Base-by-base conservation (phyloP, 2,113 vertebrate species). In the Anoura caudifer region DNA sequence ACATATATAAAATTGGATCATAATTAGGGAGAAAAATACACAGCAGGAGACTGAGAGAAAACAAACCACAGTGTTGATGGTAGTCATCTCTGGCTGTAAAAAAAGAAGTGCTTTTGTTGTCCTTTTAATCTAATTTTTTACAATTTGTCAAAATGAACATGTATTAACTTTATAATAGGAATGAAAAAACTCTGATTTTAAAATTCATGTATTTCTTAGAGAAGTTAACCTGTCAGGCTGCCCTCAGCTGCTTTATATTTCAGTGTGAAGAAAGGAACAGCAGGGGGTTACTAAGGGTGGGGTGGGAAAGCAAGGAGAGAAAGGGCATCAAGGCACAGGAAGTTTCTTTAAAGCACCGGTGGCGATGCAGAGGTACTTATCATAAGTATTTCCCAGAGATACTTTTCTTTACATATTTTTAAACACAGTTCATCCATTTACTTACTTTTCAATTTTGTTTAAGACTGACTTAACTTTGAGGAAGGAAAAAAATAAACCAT, bases 391-490 rank as follows among this genome's bases (percentile, higher is more conserved):
- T 67, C n/a, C 28, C 28, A 91, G 28, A 72, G 31, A 52, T 59
- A 63, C 3, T 89, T 45, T 76, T 45, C 17, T 47, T 81, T 31
- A 10, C 24, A 52, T 70, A 75, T 5, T 90, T 38, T 76, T 73
- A 80, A 95, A 69, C 22, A n/a, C 7, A n/a, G 24, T 59, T 31
- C 24, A 94, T 2, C 56, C 92, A 61, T n/a, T 95, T 81, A 80
- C 33, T 52, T 73, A 67, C 24, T 85, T 80, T 88, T 54, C 26
- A 73, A 3, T 65, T 85, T 96, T 89, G 4, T 33, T 47, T 90
- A 69, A 88, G 12, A 24, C 36, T 26, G n/a, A 88, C 5, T 69
- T 72, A 16, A 80, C 70, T 83, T 93, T 89, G 43, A 15, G 7
- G 61, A 90, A 59, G 28, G 13, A 31, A 59, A n/a, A 90, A 92